Percentiles rank a stretch among this genome's conserved stretches.
phyloP scores from a whole-genome alignment of 1,140 invertebrate species.

The Laupala kohalensis region DNA sequence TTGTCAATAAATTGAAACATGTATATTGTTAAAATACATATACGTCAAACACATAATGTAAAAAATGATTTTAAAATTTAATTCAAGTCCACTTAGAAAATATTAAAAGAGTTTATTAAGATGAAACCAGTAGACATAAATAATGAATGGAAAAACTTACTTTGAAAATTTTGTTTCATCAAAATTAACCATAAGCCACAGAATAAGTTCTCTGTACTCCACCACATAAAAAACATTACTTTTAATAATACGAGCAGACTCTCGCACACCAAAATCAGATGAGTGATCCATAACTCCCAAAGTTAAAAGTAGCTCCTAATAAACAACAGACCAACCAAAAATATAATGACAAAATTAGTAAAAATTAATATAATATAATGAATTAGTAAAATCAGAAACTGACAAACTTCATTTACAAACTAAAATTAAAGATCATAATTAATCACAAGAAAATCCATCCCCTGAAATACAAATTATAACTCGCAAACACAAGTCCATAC shows the following conservation, averaged over 20 bases:
- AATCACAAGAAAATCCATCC: no score
- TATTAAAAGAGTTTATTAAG: neutral
- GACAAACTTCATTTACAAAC: no score
- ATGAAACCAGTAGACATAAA: neutral
- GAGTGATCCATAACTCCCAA: constrained; percentile 67
- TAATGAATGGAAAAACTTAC: constrained; percentile 30
- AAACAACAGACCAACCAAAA: constrained; percentile 10
- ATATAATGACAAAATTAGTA: no score
- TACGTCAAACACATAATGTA: no score
- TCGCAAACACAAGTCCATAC: constrained; percentile 26
- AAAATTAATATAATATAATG: neutral
- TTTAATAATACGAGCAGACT: constrained; percentile 73
- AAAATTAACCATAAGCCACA: constrained; percentile 64
- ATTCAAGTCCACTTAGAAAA: no score
- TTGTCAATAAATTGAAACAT: no score
- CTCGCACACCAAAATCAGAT: constrained; percentile 47
- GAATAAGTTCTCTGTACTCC: constrained; percentile 84
- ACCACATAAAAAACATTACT: constrained; percentile 86
- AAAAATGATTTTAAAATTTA: no score
- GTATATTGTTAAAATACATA: no score
- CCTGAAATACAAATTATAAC: no score
- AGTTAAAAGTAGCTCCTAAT: constrained; percentile 46
- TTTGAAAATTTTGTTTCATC: constrained; percentile 76
- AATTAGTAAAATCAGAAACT: neutral
- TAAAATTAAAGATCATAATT: no score